Evolutionary conservation across 2,797 vertebrate genomes (phyloP), one percentile per base, ranked within the genome.

Genomic region (Pampus argenteus): DNA sequence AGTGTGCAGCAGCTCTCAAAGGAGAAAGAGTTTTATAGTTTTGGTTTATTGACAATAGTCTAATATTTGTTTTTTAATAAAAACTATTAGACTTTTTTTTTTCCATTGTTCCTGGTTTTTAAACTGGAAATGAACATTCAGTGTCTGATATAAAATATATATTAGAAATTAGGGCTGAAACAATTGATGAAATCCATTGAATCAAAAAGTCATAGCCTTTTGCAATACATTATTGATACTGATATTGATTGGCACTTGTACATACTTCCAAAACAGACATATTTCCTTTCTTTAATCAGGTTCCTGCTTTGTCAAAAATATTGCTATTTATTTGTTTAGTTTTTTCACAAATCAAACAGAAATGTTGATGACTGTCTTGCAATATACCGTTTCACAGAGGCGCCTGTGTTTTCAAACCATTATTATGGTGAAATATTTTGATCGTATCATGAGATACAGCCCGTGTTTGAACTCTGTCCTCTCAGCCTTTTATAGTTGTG

Each of bases 391-490:
- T 7, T 31, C 13, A 49, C 4, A 42, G 10, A 38, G 28, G 2
- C 29, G 1, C 22, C 42, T 34, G 40, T 38, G 28, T 17, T 45
- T 13, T 58, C 8, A 47, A 38, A 18, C 15, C 7, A 38, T 9
- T 20, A 47, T 52, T 44, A 31, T 10, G 20, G 17, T 10, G 44
- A 56, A 65, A 61, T 62, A 31, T 9, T 66, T 9, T 47, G 50
- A 38, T 20, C 36, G 20, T 34, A 15, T 2, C 6, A 2, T 36
- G 13, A 57, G 22, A 40, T 13, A n/a, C 63, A 28, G n/a, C 14
- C 17, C 42, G 10, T 2, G 22, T 54, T 62, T 73, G 31, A 65
- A 61, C 23, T 34, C 28, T 49, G 6, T 49, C 20, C 6, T 49
- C 48, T 25, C n/a, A 34, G 20, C 23, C 15, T 52, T 62, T 77